A percentile compares a stretch with the other conserved stretches of the same genome.
These are phyloP conservation scores for Apomyelois bistriatella DNA, from an alignment of 2,888 invertebrate species.

Conservation along the genomic window DNA sequence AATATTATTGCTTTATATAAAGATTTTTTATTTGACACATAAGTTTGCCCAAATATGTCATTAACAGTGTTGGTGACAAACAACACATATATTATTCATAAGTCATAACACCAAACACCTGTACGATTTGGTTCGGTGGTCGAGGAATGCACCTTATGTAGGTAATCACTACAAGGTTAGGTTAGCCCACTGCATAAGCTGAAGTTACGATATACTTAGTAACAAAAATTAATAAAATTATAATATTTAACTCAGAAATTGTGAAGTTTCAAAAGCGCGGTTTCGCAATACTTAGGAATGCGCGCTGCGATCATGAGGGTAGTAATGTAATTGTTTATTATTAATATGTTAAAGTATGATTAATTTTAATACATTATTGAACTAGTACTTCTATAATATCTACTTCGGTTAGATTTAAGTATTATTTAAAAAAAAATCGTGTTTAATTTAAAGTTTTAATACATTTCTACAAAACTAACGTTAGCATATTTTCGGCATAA, in stretches of 20 bases:
- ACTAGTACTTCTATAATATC: too few relatives aligned
- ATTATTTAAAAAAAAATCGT: too few relatives aligned
- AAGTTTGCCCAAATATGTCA: too few relatives aligned
- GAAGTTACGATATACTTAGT: not conserved
- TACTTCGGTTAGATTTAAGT: too few relatives aligned
- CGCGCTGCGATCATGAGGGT: conserved; percentile 1
- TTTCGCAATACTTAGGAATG: conserved; percentile 4
- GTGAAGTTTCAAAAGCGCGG: not conserved
- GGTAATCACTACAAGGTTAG: conserved; percentile 11
- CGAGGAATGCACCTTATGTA: conserved; percentile 12
- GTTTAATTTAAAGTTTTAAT: not conserved
- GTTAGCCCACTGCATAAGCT: not conserved
- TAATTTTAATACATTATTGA: too few relatives aligned
- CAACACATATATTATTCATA: not conserved
- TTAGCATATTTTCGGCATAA: not conserved
- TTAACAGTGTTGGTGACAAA: too few relatives aligned
- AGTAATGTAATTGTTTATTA: not conserved
- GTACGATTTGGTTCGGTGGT: conserved; percentile 9
- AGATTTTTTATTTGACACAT: not conserved
- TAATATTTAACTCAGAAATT: not conserved
- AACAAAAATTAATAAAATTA: conserved; percentile 8
- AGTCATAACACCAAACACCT: not conserved
- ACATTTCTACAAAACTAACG: not conserved
- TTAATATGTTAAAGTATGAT: too few relatives aligned
- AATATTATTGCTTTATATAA: too few relatives aligned